Evolutionary conservation across 2,888 invertebrate species (phyloP).

Genomic region (Diadromus collaris): DNA sequence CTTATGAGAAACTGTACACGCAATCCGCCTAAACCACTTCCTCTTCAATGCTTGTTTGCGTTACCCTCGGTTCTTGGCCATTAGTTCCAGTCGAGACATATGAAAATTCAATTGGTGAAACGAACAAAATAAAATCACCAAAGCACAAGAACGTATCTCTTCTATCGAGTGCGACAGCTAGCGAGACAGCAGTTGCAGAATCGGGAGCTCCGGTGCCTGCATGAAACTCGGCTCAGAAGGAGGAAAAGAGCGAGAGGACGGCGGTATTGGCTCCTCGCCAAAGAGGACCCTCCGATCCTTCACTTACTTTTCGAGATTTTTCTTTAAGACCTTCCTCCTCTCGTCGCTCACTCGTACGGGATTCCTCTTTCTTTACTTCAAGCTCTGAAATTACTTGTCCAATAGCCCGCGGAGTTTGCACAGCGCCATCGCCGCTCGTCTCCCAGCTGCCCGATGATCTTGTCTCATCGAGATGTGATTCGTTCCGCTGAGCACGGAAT

Average conservation of each 20-base stretch:
- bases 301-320: slow-evolving; percentile 44
- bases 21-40: not conserved
- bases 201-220: not conserved
- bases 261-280: slow-evolving; percentile 46
- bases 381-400: slow-evolving; percentile 19
- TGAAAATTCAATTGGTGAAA: too few relatives aligned
- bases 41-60: not conserved
- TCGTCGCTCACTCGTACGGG: not conserved
- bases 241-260: not conserved
- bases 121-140: too few relatives aligned
- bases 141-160: too few relatives aligned
- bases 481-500: too few relatives aligned
- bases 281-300: slow-evolving; percentile 47
- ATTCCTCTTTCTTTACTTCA: slow-evolving; percentile 7
- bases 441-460: too few relatives aligned
- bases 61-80: too few relatives aligned
- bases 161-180: too few relatives aligned
- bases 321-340: slow-evolving; percentile 33
- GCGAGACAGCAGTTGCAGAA: not conserved
- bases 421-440: too few relatives aligned
- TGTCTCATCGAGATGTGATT: too few relatives aligned
- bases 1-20: not conserved
- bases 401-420: not conserved
- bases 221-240: not conserved
- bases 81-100: too few relatives aligned